phyloP scores from a whole-genome alignment of 2,113 vertebrate species.

The Ageneiosus marmoratus region DNA sequence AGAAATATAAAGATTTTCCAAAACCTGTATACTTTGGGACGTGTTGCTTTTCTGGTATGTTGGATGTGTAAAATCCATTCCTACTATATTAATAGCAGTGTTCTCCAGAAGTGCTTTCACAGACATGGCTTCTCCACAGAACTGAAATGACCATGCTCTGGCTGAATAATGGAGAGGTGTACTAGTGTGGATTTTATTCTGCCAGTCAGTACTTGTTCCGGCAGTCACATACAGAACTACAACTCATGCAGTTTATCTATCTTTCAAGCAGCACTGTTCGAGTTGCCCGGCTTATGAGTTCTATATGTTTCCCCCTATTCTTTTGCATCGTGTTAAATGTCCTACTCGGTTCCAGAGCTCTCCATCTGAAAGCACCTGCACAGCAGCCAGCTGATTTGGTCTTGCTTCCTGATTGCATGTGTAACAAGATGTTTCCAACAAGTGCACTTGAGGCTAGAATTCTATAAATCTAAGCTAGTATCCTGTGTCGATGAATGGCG shows the following conservation, averaged over 20 bases:
- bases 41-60: neutral
- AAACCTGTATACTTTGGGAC: neutral
- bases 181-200: neutral
- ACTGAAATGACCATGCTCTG: neutral
- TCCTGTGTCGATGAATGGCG: neutral
- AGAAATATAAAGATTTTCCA: neutral
- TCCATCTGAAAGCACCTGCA: neutral
- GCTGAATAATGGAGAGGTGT: neutral
- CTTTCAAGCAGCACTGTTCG: neutral
- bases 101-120: neutral
- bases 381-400: slow-evolving; percentile 2
- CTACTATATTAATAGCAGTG: neutral
- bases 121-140: neutral
- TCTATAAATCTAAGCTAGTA: neutral
- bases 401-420: slow-evolving; percentile 24
- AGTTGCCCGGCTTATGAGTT: neutral
- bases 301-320: neutral
- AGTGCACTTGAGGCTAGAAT: neutral
- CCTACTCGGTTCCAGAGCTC: neutral
- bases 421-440: neutral
- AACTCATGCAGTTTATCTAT: neutral
- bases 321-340: neutral
- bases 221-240: slow-evolving; percentile 10
- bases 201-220: slow-evolving; percentile 25
- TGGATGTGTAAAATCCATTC: neutral